Base-by-base conservation (phyloP, 1,140 invertebrate genomes). In the Sycobia sp. region DNA sequence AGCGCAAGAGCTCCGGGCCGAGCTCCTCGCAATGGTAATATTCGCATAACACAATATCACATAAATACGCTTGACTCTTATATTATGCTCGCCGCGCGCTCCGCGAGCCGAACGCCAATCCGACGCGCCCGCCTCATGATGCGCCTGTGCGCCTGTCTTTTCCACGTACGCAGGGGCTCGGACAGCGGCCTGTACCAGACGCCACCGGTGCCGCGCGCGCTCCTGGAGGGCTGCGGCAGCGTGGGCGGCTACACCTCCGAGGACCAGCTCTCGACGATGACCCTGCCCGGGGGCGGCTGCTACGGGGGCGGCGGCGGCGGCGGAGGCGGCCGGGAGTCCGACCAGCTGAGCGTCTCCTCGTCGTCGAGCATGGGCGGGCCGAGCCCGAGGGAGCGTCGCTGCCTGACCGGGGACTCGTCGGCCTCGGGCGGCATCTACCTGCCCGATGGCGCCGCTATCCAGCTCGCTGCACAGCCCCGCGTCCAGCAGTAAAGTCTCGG, bases 161-260 rank as follows among this genome's bases (percentile, higher is more conserved):
- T 13, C n/a, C n/a, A n/a, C 4, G 2, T 41, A 23, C 63, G 65
- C 72, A 86, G 84, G 78, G 82, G 82, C 44, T 85, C 84, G 23
- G 84, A 85, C 65, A 84, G 81, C 65, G 85, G 86, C 54, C 69
- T 85, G 16, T 86, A 84, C 67, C 84, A 86, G 71, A 82, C 82
- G 53, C 84, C 83, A 43, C 82, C 84, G 47, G 79, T 79, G 25
- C 84, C 84, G 20, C 82, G 84, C 54, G 78, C 80, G 39, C 77
- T 84, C 47, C 82, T 83, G 77, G 85, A 86, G 43, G 79, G 81
- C 55, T 4, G 29, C 29, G 83, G 82, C 69, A 41, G 10, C 46
- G 82, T 83, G 75, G 86, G 86, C 43, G 83, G 83, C 70, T 83
- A 79, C 68, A 72, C 77, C 49, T 85, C 84, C 9, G 86, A 87